Conservation (phyloP, 2,888 invertebrate species). For the Phaonia tiefii region DNA sequence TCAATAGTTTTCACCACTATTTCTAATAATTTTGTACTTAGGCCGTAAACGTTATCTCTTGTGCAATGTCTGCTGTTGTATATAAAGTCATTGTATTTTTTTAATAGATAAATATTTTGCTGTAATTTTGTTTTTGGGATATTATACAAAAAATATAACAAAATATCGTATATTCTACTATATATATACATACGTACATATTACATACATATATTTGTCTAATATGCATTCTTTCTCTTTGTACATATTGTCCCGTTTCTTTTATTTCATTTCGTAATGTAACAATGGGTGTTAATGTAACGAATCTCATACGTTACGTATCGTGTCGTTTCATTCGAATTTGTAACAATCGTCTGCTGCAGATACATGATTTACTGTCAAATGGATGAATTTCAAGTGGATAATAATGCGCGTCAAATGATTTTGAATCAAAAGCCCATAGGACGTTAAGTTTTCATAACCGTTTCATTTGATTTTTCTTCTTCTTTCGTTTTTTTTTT, state of each 20-base stretch:
- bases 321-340: slow-evolving; percentile 21
- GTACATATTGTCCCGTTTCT: slow-evolving; percentile 41
- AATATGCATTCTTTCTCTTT: slow-evolving; percentile 9
- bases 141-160: no score
- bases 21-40: no score
- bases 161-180: not conserved
- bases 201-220: not conserved
- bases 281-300: slow-evolving; percentile 5
- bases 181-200: not conserved
- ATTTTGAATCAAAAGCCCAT: slow-evolving; percentile 74
- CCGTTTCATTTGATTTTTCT: no score
- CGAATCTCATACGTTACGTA: slow-evolving; percentile 16
- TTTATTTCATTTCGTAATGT: slow-evolving; percentile 52
- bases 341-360: slow-evolving; percentile 72
- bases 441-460: slow-evolving; percentile 72
- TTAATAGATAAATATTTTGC: no score
- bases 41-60: no score
- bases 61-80: no score
- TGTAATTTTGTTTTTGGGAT: no score
- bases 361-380: slow-evolving; percentile 92
- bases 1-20: no score
- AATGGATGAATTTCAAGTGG: slow-evolving; percentile 91
- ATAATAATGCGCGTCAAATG: slow-evolving; percentile 83
- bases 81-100: no score
- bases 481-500: not conserved